Base-by-base conservation (phyloP, 2,797 vertebrate genomes). In the Melanotaenia pygmaea region DNA sequence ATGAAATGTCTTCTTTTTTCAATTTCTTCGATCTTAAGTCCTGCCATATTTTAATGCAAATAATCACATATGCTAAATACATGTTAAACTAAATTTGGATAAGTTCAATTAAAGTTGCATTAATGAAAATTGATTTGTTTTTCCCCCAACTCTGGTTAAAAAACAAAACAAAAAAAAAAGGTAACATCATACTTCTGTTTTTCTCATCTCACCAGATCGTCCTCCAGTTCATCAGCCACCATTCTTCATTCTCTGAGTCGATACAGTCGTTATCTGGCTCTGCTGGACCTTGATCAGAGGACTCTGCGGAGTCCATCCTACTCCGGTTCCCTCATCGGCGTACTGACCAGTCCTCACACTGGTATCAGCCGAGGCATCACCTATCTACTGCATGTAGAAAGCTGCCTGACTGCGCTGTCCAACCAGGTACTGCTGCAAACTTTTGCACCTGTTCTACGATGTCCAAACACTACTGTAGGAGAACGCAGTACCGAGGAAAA, bases 371-470 rank as follows among this genome's bases (percentile, higher is more conserved):
- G 94, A 0, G 97, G 98, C 51, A 91, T 92, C 93, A 97, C 97
- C 70, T 99, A 97, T 92, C 95, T 95, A 82, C 93, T 96, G 94
- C 96, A 98, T 2, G 93, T 96, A 69, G 96, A 97, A 90, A 95
- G 95, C 35, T 70, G 96, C 88, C 94, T 98, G 76, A 94, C 94
- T 0, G 95, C 94, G 64, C 95, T 99, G 12, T 93, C 94, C 32
- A 94, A 95, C 24, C 95, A 92, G 85, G 98, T 95, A 12, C 96
- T 99, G 86, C 94, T 98, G 37, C 94, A 94, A 74, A 90, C 97
- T 0, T 97, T 98, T 69, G 93, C 84, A 72, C 93, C 94, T 1
- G 88, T 93, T 26, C 77, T 90, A 66, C 93, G 90, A 50, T 88
- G 86, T 40, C 93, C 93, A 1, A 83, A 86, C 66, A 32, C 72